phyloP scores from a whole-genome alignment of 2,113 vertebrate genomes.

The Halcyon malimbica region DNA sequence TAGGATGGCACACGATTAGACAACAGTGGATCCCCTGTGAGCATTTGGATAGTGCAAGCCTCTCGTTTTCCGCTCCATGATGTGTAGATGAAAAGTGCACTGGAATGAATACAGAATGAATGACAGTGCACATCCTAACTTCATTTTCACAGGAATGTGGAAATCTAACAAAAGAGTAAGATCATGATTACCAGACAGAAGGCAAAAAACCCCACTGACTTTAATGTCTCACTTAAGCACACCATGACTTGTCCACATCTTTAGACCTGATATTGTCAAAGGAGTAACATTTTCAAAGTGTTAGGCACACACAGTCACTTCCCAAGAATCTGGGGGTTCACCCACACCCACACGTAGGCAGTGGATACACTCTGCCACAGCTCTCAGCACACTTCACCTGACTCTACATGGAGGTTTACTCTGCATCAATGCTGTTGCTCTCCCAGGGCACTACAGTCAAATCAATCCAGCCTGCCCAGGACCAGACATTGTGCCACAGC shows the following conservation, averaged over 20 bases:
- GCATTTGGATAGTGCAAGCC: constrained; percentile 32
- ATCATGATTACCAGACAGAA: neutral
- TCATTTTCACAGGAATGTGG: constrained; percentile 38
- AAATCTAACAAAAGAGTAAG: neutral
- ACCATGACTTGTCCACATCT: neutral
- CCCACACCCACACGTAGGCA: neutral
- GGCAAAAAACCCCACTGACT: neutral
- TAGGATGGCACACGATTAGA: constrained; percentile 49
- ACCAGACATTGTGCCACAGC: neutral
- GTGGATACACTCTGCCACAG: neutral
- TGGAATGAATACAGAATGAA: constrained; percentile 48
- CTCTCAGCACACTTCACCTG: neutral
- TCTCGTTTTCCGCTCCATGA: constrained; percentile 67
- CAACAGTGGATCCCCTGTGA: constrained; percentile 53
- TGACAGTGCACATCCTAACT: neutral
- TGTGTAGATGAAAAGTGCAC: constrained; percentile 50
- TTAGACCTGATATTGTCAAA: neutral
- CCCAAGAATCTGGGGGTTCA: neutral
- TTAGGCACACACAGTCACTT: neutral
- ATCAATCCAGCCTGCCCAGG: neutral
- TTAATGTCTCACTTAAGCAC: neutral
- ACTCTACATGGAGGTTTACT: neutral
- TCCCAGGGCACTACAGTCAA: neutral
- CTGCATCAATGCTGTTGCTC: neutral
- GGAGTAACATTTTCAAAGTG: neutral